These are phyloP conservation scores for Drosophila nigromelanica DNA, from an alignment of 1,140 invertebrate species.

Conservation along the genomic window DNA sequence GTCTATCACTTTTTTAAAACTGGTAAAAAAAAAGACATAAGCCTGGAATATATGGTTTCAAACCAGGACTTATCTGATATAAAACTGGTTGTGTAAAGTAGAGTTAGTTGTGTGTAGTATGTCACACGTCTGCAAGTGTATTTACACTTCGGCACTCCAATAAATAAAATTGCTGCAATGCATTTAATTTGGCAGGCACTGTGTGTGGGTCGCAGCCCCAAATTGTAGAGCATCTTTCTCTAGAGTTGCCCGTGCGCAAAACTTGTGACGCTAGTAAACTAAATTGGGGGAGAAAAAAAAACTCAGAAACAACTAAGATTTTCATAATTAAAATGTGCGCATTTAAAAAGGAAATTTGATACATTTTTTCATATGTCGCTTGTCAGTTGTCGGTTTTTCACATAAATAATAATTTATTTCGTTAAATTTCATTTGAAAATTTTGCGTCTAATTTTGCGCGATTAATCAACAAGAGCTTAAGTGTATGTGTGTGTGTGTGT, in stretches of 20 bases:
- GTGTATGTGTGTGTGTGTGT: constrained; percentile 43
- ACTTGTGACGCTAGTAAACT: constrained; percentile 1
- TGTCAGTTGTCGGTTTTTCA: constrained; percentile 66
- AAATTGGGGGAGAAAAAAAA: constrained; percentile 17
- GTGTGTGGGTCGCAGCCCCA: constrained; percentile 15
- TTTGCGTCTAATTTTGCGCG: constrained; percentile 77
- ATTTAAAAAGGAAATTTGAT: constrained; percentile 66
- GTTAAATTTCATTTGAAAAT: constrained; percentile 51
- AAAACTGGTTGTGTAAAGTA: no score
- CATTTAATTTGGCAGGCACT: constrained; percentile 1
- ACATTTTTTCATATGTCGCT: constrained; percentile 30
- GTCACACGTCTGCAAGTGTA: background rate
- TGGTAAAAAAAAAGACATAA: no score
- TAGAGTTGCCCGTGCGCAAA: constrained; percentile 21
- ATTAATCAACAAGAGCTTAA: constrained; percentile 63
- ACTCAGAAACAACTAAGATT: constrained; percentile 27
- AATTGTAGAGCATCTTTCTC: background rate
- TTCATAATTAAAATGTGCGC: constrained; percentile 68
- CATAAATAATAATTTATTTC: constrained; percentile 75
- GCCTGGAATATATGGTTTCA: no score
- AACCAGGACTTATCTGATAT: no score
- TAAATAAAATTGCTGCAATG: background rate
- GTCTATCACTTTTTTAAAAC: no score
- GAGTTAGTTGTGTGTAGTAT: no score
- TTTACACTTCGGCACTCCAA: background rate